phyloP scores from a whole-genome alignment of 2,888 invertebrate species.

The Melipona bicolor region DNA sequence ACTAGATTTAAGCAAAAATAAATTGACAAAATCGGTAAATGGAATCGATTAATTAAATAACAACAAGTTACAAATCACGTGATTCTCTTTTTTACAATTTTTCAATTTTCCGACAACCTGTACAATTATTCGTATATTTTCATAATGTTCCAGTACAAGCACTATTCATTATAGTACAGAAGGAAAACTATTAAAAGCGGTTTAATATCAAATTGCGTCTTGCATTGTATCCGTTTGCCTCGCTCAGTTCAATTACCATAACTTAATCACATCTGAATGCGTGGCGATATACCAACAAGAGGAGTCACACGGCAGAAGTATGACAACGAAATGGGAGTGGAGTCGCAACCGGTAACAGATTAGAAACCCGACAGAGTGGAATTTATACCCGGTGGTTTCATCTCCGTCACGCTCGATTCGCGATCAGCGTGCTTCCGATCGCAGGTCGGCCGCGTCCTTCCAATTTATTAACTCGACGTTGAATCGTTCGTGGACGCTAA shows the following conservation, averaged over 20 bases:
- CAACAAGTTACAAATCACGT: too few relatives aligned
- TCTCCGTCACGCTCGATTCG: slow-evolving; percentile 12
- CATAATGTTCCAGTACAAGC: background rate
- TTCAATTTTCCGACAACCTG: too few relatives aligned
- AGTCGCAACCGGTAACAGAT: background rate
- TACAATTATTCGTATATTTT: background rate
- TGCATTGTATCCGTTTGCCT: background rate
- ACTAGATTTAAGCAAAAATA: too few relatives aligned
- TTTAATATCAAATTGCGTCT: background rate
- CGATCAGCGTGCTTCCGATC: slow-evolving; percentile 30
- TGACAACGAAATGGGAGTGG: background rate
- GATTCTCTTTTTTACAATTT: too few relatives aligned
- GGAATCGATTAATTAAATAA: too few relatives aligned
- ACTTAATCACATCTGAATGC: background rate
- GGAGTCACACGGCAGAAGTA: background rate
- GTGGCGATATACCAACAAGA: background rate
- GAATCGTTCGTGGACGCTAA: slow-evolving; percentile 30
- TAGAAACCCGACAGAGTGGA: background rate
- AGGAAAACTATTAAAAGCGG: background rate
- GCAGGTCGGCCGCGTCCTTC: background rate
- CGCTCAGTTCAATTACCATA: background rate
- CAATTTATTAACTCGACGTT: slow-evolving; percentile 35
- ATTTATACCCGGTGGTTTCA: background rate
- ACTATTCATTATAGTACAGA: background rate
- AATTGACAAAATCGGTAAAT: too few relatives aligned